Base-by-base conservation (phyloP, 2,888 invertebrate species). In the Epinotia ramella region DNA sequence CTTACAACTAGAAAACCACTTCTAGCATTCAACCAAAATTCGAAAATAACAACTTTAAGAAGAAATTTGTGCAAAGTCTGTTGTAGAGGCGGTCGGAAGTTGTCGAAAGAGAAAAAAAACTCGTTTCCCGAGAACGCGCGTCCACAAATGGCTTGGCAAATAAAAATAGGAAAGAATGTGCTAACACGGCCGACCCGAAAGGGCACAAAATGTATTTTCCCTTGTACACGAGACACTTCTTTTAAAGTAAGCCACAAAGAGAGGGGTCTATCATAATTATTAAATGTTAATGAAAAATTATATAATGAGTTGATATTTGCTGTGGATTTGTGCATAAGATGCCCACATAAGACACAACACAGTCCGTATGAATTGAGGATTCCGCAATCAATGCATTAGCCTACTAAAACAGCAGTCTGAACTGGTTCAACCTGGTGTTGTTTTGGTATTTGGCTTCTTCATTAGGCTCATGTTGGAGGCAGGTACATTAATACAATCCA, bases 81-180 rank as follows among this genome's bases (percentile, higher is more conserved):
- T 24, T 33, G 49, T 70, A 53, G 24, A 66, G 64, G 64, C 60
- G 65, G 16, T 60, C 62, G 75, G 66, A 76, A 67, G 75, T 71
- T 60, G 60, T 20, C n/a, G 11, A 72, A 76, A 76, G 53, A 33
- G 65, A n/a, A 44, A 63, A 70, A 75, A 63, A 57, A 62, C 67
- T 67, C 72, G 76, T 72, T 76, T 67, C 62, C 63, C 72, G 28
- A 76, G 67, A 72, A 40, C 59, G 67, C 62, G 67, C 56, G 46
- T 71, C 71, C 63, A 63, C 76, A 76, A 76, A 76, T 72, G 71
- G 56, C 69, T 65, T 57, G 65, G 71, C 66, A 76, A 76, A 72
- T 72, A 76, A 67, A 53, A 76, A 75, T 66, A 20, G 67, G 20
- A 62, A 75, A 28, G 28, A 67, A 67, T 71, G 71, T 72, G 76